Evolutionary conservation across 1,140 invertebrate species (phyloP), one percentile per base, ranked within the genome.

Genomic region (Drosophila athabasca): DNA sequence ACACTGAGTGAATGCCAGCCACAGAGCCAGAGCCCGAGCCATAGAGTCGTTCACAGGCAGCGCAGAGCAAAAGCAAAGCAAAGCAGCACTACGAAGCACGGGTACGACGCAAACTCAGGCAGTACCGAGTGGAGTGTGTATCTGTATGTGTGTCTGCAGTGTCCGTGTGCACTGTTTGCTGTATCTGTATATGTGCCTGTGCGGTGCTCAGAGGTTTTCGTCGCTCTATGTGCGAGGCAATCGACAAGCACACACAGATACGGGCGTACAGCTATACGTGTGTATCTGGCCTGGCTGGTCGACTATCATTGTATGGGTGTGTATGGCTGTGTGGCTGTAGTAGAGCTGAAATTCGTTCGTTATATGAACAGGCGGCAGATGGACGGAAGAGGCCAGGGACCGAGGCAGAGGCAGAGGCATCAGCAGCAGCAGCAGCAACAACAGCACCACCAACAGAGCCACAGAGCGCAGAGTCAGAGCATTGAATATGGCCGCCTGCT

Each of bases 61-160:
- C 46, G 59, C 54, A 51, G 50, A 68, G 58, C 35, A 35, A 35
- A 35, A 19, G 31, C 31, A 39, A 39, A 39, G 35, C 35, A 39
- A 31, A 31, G 39, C 53, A 70, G 59, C 58, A 62, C 11, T 39
- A 19, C 62, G 51, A 65, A 44, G 52, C 46, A 68, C 70, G 75
- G 76, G 79, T 82, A 85, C 82, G 82, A 85, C 82, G 82, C 82
- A 87, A 87, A 87, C 82, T 76, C 82, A 87, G 82, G 82, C 82
- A 62, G 51, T 45, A 48, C 22, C 29, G 17, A 35, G 19, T 69
- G 17, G 17, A 19, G 17, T 19, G 17, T 19, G 66, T 62, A 45
- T 44, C 52, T 70, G 62, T 79, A 53, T 77, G n/a, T 77, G 72
- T 67, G 44, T 43, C 46, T 41, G 22, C 41, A 26, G n/a, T 43